These are phyloP conservation scores for Gastrophysa polygoni DNA, from an alignment of 2,888 invertebrate species.

Conservation along the genomic window DNA sequence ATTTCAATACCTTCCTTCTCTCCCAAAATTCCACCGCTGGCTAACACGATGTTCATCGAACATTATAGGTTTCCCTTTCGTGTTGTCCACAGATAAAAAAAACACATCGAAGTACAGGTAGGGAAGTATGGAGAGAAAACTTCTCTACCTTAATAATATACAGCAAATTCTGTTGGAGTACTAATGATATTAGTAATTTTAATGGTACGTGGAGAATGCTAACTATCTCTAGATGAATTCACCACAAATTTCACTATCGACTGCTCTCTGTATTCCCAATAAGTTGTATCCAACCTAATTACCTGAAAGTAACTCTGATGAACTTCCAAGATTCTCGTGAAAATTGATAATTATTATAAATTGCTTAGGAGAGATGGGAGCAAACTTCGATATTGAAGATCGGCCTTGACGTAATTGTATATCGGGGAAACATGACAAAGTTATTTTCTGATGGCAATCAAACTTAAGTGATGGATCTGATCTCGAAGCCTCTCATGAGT, in stretches of 20 bases:
- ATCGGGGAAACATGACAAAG: background rate
- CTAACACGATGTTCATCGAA: too few relatives aligned
- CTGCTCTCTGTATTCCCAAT: background rate
- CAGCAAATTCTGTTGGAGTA: background rate
- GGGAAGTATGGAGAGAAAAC: too few relatives aligned
- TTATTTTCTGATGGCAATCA: background rate
- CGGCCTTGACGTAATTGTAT: background rate
- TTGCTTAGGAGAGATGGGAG: background rate
- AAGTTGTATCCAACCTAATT: slow-evolving; percentile 1
- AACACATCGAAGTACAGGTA: too few relatives aligned
- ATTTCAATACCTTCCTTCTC: too few relatives aligned
- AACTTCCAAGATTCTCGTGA: background rate
- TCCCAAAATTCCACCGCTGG: too few relatives aligned
- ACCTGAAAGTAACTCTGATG: background rate
- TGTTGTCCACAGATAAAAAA: too few relatives aligned
- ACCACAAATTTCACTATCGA: background rate
- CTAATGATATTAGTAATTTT: background rate
- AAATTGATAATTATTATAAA: slow-evolving; percentile 4
- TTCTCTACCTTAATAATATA: too few relatives aligned
- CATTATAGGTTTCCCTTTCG: too few relatives aligned
- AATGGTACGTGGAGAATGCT: background rate
- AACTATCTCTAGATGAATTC: background rate
- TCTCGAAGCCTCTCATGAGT: background rate
- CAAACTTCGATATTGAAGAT: slow-evolving; percentile 13
- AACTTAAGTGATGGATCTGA: slow-evolving; percentile 8